phyloP scores from a whole-genome alignment of 37 sponge, comb jelly and placozoan genomes.

The Mnemiopsis leidyi region DNA sequence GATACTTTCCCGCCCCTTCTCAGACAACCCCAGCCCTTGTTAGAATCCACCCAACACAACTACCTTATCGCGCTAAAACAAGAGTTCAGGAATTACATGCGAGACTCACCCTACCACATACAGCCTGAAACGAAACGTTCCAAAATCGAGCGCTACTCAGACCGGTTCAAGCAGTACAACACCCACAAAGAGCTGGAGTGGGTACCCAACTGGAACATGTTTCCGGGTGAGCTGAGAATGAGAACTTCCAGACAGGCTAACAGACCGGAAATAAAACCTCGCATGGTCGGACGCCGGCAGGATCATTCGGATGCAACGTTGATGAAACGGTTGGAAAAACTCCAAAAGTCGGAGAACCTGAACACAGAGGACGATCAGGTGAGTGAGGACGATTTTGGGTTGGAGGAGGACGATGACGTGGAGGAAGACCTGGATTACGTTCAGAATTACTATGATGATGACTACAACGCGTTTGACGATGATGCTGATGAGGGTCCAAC shows the following conservation, averaged over 20 bases:
- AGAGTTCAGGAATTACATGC: conserved; percentile 60
- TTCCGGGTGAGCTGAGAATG: conserved; percentile 31
- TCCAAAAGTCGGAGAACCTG: conserved; percentile 9
- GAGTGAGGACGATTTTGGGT: not conserved
- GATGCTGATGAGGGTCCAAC: conserved; percentile 64
- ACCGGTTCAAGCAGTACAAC: conserved; percentile 25
- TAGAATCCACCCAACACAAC: conserved; percentile 51
- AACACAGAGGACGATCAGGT: not conserved
- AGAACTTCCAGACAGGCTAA: conserved; percentile 52
- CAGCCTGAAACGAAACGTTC: conserved; percentile 27
- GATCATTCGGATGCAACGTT: conserved; percentile 32
- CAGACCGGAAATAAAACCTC: conserved; percentile 36
- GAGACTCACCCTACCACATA: conserved; percentile 57
- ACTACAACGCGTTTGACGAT: conserved; percentile 64
- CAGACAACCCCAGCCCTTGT: conserved; percentile 9
- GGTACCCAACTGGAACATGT: conserved; percentile 61
- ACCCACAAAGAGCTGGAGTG: conserved; percentile 58
- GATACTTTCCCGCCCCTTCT: conserved; percentile 21
- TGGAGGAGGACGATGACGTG: conserved; percentile 62
- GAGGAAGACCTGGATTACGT: conserved; percentile 62
- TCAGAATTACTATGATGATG: conserved; percentile 64
- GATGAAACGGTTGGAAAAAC: conserved; percentile 35
- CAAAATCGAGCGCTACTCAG: conserved; percentile 58
- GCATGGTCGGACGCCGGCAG: conserved; percentile 17
- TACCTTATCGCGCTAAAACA: conserved; percentile 61